Evolutionary conservation across 2,888 invertebrate species (phyloP), one percentile per base, ranked within the genome.

Genomic region (Sicus ferrugineus): DNA sequence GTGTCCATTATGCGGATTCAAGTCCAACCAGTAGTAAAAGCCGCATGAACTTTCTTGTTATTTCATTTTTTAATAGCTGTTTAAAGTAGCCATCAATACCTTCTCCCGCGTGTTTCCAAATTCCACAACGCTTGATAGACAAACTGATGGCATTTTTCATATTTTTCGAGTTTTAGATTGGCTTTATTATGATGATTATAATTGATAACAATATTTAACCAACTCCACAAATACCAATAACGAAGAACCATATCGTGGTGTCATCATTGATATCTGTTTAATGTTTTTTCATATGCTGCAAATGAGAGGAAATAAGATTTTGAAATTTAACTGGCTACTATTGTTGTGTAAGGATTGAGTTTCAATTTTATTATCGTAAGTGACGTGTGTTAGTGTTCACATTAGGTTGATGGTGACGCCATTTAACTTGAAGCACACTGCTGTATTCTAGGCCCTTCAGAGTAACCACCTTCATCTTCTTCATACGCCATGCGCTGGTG

Each of bases 341-440:
- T 62, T 28, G 50, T 26, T 30, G 48, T 64, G 48, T 28, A 54
- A 54, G 26, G 54, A 26, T 54, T 16, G 7, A 23, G 59, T 38
- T 59, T 59, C 23, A 38, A 31, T 59, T 64, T 9, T 23, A 23
- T 48, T 30, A 21, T 61, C n/a, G 26, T 9, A 42, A 38, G 31
- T 46, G 64, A 48, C n/a, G 21, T 54, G 46, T 68, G 50, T 67
- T 65, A 62, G 65, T 68, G 50, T 69, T 38, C 52, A 28, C 61
- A 63, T 67, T 59, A 54, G 67, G 50, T 38, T 71, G 66, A 63
- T 21, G 54, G 42, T 50, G 70, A 72, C 68, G 64, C 75, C 75
- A 80, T 79, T 87, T 91, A 92, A 85, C 90, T 89, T 73, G 93
- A 91, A 79, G 93, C 90, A 86, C 94, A 94, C 83, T 94, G 94